A percentile compares a stretch with the other conserved stretches of the same genome.
phyloP scores from a whole-genome alignment of 1,140 invertebrate species.

The Aphidius gifuensis region DNA sequence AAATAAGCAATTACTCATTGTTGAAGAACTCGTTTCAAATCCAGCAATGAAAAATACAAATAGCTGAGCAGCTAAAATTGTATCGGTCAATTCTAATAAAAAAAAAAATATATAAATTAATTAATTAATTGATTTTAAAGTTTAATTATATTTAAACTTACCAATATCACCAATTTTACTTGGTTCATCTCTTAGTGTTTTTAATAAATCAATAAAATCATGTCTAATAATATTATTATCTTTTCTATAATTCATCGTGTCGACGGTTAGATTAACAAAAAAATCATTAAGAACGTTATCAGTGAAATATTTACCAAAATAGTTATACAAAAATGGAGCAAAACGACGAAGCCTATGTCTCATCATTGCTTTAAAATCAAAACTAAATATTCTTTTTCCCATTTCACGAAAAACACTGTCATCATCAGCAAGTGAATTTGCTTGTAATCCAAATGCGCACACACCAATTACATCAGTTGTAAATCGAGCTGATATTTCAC shows the following conservation, averaged over 20 bases:
- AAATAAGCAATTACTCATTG: too few relatives aligned
- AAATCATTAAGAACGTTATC: slow-evolving; percentile 40
- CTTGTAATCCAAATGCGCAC: slow-evolving; percentile 60
- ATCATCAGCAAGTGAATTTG: slow-evolving; percentile 52
- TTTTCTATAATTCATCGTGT: slow-evolving; percentile 56
- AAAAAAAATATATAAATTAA: too few relatives aligned
- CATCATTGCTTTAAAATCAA: slow-evolving; percentile 52
- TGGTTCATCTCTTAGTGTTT: slow-evolving; percentile 54
- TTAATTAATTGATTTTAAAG: too few relatives aligned
- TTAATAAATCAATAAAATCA: slow-evolving; percentile 59
- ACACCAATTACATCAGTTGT: slow-evolving; percentile 59
- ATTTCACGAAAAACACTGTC: slow-evolving; percentile 53
- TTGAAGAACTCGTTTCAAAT: too few relatives aligned
- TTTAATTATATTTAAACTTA: too few relatives aligned
- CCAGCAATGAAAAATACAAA: too few relatives aligned
- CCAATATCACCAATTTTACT: slow-evolving; percentile 36
- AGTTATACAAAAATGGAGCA: slow-evolving; percentile 38
- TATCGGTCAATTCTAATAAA: too few relatives aligned
- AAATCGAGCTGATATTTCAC: slow-evolving; percentile 53
- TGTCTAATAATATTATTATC: slow-evolving; percentile 52
- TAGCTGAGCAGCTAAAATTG: too few relatives aligned
- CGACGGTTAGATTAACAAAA: slow-evolving; percentile 53
- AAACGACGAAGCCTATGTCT: slow-evolving; percentile 60
- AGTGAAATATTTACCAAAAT: neutral
- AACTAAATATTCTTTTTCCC: slow-evolving; percentile 38